Evolutionary conservation across 2,797 vertebrate species (phyloP), one percentile per base, ranked within the genome.

Genomic region (Cheirogaleus major): DNA sequence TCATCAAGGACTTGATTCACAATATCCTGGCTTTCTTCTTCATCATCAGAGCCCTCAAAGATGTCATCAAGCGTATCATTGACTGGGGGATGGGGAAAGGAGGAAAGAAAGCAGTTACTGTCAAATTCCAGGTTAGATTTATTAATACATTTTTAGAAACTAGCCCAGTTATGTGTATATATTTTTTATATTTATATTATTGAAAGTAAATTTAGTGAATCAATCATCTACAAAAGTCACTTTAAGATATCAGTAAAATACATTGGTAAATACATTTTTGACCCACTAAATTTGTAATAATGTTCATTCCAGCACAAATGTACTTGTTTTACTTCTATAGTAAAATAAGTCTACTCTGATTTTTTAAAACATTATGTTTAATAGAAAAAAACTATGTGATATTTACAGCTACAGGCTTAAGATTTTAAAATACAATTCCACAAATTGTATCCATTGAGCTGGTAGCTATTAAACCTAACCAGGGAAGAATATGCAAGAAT

Each of bases 1-100:
- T 99, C 99, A 98, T 99, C 99, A 96, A 99, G 99, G 96, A 99
- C 99, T 98, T 99, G 99, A 98, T 99, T 99, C 96, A 99, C 99
- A 97, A 99, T 99, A 97, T 99, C 99, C 98, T 99, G 99, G 98
- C 99, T 99, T 99, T 99, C 99, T 94, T 99, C 99, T 95, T 99
- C 99, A 98, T 99, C 99, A n/a, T 99, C 99, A 67, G 99, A 99
- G 84, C 99, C 99, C 94, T 99, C 99, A 97, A 99, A 99, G 97
- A 99, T 99, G 87, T 99, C 99, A 98, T 99, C 99, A 95, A 99
- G 98, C 6, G 99, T 99, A 97, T 99, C 99, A 22, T 99, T 99
- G 97, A 99, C 99, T 99, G 97, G n/a, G 32, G 89, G 88, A 23
- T 20, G 45, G 87, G 92, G 30, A 55, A 87, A 50, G 6, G 38